Conservation (phyloP, 2,888 invertebrate species). For the Ceramica pisi region DNA sequence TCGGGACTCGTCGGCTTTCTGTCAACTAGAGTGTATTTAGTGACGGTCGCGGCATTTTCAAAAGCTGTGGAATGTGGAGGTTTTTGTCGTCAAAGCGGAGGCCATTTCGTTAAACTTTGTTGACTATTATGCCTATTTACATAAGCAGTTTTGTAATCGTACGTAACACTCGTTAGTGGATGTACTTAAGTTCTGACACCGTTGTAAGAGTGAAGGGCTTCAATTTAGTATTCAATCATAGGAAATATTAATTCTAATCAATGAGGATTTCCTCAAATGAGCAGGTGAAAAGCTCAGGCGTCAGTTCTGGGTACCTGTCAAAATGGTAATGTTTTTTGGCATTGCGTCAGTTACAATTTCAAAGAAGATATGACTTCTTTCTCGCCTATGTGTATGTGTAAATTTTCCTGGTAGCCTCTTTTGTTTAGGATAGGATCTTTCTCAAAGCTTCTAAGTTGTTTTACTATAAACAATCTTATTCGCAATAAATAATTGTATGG, state of each 20-base stretch:
- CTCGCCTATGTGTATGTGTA: too few relatives aligned
- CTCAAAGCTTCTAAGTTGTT: too few relatives aligned
- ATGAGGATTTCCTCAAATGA: too few relatives aligned
- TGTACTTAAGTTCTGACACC: background rate
- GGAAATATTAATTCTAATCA: too few relatives aligned
- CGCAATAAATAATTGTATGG: too few relatives aligned
- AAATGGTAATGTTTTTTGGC: too few relatives aligned
- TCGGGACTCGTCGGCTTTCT: constrained; percentile 81
- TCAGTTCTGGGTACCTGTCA: too few relatives aligned
- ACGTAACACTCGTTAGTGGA: constrained; percentile 29
- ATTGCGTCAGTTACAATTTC: too few relatives aligned
- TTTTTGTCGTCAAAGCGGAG: constrained; percentile 75
- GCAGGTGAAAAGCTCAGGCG: too few relatives aligned
- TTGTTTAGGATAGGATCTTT: background rate
- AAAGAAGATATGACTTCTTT: too few relatives aligned
- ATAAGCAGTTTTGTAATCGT: constrained; percentile 66
- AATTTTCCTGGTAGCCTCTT: too few relatives aligned
- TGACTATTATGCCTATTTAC: constrained; percentile 67
- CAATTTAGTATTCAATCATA: background rate
- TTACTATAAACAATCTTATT: too few relatives aligned
- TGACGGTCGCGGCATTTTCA: constrained; percentile 85
- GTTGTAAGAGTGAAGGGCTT: background rate
- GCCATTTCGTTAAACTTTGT: constrained; percentile 61
- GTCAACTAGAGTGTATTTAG: constrained; percentile 84
- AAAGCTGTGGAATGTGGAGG: constrained; percentile 82